A percentile compares a stretch with the other conserved stretches of the same genome.
Evolutionary conservation across 2,113 vertebrate genomes (phyloP).

Genomic region (Psittacara wagleri): DNA sequence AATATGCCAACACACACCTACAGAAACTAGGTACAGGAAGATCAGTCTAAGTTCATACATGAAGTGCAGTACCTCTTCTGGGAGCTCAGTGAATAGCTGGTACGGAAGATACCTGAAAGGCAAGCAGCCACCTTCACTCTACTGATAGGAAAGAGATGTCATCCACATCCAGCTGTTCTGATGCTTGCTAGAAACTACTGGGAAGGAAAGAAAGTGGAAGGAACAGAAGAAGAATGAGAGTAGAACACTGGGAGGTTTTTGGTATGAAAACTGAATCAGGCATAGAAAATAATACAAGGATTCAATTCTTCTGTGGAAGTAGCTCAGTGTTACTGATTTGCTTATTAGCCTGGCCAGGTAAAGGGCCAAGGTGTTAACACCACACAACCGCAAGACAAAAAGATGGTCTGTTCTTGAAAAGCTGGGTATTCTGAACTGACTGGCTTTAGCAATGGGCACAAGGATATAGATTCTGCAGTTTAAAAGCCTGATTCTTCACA

Average conservation of each 20-base stretch:
- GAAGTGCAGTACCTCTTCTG: neutral
- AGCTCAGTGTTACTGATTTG: neutral
- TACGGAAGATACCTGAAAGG: neutral
- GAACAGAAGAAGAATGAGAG: neutral
- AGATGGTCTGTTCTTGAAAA: neutral
- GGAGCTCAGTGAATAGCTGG: neutral
- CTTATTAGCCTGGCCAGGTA: neutral
- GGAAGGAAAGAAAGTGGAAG: neutral
- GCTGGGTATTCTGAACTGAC: neutral
- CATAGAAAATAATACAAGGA: neutral
- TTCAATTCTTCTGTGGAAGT: neutral
- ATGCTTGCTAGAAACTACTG: neutral
- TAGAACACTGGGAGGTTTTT: accelerated
- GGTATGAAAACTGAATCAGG: neutral
- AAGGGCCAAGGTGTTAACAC: neutral
- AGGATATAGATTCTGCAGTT: neutral
- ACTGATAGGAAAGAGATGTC: neutral
- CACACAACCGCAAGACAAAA: neutral
- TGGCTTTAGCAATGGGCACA: neutral
- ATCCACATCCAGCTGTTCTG: neutral
- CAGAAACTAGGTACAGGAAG: neutral
- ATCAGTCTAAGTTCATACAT: neutral
- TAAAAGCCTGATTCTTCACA: neutral
- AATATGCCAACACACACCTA: neutral
- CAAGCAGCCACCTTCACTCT: neutral